A percentile compares a stretch with the other conserved stretches of the same genome.
Conservation (phyloP, 1,140 invertebrate species). For the Lamellibrachia luymesi region DNA sequence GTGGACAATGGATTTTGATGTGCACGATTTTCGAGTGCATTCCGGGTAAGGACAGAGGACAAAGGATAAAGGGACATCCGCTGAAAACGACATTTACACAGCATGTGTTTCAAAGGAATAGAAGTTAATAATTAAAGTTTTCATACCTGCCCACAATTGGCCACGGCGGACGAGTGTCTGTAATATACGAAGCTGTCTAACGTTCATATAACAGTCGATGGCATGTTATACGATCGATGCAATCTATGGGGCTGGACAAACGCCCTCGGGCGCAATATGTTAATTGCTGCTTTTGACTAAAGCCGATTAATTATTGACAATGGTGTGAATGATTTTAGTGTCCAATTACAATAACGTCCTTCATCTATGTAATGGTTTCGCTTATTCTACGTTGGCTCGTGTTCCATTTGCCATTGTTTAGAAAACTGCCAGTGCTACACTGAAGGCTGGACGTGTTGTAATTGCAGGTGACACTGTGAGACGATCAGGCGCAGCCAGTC, state of each 20-base stretch:
- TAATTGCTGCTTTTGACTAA: not conserved
- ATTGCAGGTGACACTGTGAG: not conserved
- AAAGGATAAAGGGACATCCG: not conserved
- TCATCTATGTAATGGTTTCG: not conserved
- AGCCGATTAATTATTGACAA: not conserved
- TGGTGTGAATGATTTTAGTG: not conserved
- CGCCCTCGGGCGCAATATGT: not conserved
- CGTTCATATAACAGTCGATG: not conserved
- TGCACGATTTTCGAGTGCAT: not conserved
- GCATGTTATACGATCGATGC: not conserved
- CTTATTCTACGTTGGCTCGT: not conserved
- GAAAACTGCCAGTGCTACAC: not conserved
- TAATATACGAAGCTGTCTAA: no score
- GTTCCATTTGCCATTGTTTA: not conserved
- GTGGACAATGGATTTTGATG: not conserved
- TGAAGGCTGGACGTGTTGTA: not conserved
- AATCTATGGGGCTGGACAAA: not conserved
- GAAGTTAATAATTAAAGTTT: no score
- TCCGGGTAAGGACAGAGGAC: not conserved
- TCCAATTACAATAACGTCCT: not conserved
- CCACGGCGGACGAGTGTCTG: no score
- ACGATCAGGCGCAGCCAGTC: not conserved
- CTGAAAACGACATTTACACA: not conserved
- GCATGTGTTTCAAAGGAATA: not conserved
- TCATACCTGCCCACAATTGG: no score